Evolutionary conservation across 2,797 vertebrate genomes (phyloP).

Genomic region (Centropyge bicolor): DNA sequence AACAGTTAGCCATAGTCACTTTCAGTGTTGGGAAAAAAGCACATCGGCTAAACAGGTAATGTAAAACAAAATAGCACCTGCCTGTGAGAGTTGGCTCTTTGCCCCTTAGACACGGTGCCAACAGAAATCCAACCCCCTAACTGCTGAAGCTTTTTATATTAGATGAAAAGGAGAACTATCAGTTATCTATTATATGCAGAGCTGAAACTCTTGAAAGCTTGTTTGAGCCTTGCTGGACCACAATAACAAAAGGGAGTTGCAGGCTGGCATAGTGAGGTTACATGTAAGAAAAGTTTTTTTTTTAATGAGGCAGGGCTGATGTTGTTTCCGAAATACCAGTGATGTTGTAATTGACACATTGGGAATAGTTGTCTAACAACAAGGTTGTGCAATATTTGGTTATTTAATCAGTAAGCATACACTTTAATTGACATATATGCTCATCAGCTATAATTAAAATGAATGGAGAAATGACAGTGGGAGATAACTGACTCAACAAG

Average conservation of each 20-base stretch:
- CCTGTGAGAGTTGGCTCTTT: neutral
- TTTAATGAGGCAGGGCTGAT: conserved; percentile 10
- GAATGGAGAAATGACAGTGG: conserved; percentile 21
- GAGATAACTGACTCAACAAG: conserved; percentile 2
- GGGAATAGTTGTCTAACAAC: conserved; percentile 3
- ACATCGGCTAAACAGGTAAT: neutral
- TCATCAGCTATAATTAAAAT: neutral
- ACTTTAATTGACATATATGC: neutral
- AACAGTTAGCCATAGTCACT: neutral
- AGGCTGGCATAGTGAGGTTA: neutral
- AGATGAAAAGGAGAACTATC: conserved; percentile 2
- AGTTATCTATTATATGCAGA: neutral
- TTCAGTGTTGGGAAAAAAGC: neutral
- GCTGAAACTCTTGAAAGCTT: neutral
- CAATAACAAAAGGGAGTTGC: neutral
- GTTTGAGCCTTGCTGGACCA: neutral
- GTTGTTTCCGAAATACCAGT: neutral
- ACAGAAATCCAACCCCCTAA: neutral
- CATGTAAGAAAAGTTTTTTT: neutral
- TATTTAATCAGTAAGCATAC: conserved; percentile 11
- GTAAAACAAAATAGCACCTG: neutral
- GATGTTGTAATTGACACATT: neutral
- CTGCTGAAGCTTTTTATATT: neutral
- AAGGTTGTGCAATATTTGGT: neutral
- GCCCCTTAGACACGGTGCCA: neutral